Base-by-base conservation (phyloP, 2,888 invertebrate species). In the Nipponacmea schrenckii region DNA sequence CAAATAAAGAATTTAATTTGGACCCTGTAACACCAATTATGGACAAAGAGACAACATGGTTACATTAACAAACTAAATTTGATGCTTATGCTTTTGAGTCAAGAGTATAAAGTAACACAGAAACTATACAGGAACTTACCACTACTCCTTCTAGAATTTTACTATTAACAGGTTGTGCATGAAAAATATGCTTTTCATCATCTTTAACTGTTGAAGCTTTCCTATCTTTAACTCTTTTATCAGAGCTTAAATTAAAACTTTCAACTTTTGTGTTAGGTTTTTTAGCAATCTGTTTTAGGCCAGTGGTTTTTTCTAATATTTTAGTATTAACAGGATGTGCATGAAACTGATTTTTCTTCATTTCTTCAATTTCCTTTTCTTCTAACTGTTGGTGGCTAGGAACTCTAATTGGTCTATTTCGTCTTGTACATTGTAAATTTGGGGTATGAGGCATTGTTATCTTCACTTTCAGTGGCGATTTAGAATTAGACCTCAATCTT, bases 81-180 rank as follows among this genome's bases (percentile, higher is more conserved):
- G n/a, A n/a, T n/a, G n/a, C n/a, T n/a, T n/a, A n/a, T n/a, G n/a
- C n/a, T n/a, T n/a, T n/a, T n/a, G n/a, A n/a, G n/a, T n/a, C n/a
- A n/a, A n/a, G n/a, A n/a, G n/a, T n/a, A n/a, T n/a, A n/a, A n/a
- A n/a, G n/a, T n/a, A n/a, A 5, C 39, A 39, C 39, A 39, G 14
- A 14, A 20, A 56, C 14, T 27, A n/a, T n/a, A n/a, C 27, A 4
- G 12, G 15, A 10, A 71, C 80, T 74, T 71, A 87, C 87, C 80
- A 84, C 81, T 24, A 84, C 75, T 39, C 82, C 82, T 56, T 85
- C 82, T 0, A 87, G 74, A 14, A 88, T 87, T 48, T 80, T 82
- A 64, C 76, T 84, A 62, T 94, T 94, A 10, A 92, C 86, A 0
- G 94, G 94, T 68, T 92, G 92, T 0, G 94, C 94, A 86, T 93